phyloP scores from a whole-genome alignment of 2,888 invertebrate species.

The Emesis russula region DNA sequence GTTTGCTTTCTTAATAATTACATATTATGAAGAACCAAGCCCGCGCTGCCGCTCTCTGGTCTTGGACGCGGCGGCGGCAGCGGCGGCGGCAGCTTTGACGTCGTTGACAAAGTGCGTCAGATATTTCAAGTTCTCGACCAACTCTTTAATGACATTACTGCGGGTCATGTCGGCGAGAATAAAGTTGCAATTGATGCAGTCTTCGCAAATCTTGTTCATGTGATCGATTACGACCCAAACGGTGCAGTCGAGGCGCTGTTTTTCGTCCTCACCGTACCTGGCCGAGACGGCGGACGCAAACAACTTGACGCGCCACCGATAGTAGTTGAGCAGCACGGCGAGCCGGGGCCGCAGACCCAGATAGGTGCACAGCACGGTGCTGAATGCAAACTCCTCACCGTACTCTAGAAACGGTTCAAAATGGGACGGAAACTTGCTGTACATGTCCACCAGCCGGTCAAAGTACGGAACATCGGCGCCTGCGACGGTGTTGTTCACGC shows the following conservation, averaged over 20 bases:
- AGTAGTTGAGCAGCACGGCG: constrained; percentile 37
- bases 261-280: constrained; percentile 21
- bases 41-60: too few relatives aligned
- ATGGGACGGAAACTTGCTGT: constrained; percentile 23
- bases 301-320: constrained; percentile 31
- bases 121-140: constrained; percentile 16
- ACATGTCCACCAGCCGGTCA: constrained; percentile 28
- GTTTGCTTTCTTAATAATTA: too few relatives aligned
- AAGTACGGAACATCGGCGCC: constrained; percentile 27
- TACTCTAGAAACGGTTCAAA: constrained; percentile 31
- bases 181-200: constrained; percentile 32
- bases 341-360: constrained; percentile 26
- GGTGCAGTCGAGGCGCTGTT: constrained; percentile 6
- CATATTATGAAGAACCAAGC: background rate
- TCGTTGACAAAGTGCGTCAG: constrained; percentile 13
- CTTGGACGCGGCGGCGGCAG: background rate
- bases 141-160: constrained; percentile 7
- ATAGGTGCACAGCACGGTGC: too few relatives aligned
- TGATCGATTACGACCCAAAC: constrained; percentile 18
- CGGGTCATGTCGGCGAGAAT: constrained; percentile 23
- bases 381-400: background rate
- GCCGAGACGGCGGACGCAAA: constrained; percentile 24
- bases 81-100: constrained; percentile 11
- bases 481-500: constrained; percentile 3
- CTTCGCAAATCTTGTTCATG: constrained; percentile 35